phyloP scores from a whole-genome alignment of 2,113 vertebrate genomes.

The Chelonoidis abingdonii region DNA sequence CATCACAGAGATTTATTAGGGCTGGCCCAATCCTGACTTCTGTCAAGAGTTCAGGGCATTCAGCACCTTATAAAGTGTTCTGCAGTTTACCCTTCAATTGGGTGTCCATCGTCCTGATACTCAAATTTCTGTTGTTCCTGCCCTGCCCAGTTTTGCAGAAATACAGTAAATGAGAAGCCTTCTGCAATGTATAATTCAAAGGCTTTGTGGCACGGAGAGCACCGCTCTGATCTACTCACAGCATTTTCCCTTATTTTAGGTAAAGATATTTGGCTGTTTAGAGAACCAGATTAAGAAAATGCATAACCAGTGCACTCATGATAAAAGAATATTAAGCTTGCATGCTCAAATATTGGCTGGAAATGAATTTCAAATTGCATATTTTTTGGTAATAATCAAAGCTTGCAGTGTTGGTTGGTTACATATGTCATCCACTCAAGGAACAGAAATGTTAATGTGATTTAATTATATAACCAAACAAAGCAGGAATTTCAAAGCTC shows the following conservation, averaged over 20 bases:
- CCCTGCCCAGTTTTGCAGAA: background rate
- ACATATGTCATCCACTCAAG: background rate
- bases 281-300: slow-evolving; percentile 36
- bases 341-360: background rate
- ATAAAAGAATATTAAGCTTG: background rate
- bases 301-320: background rate
- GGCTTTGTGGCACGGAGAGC: background rate
- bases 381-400: background rate
- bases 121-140: rapidly evolving
- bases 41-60: background rate
- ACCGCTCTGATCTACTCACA: background rate
- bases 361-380: slow-evolving; percentile 1
- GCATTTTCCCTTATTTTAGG: slow-evolving; percentile 18
- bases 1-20: background rate
- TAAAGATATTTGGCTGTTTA: background rate
- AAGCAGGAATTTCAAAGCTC: background rate
- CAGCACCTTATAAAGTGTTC: background rate
- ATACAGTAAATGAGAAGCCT: background rate
- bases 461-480: background rate
- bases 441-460: slow-evolving; percentile 2
- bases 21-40: background rate
- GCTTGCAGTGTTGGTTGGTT: background rate
- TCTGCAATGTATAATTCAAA: background rate
- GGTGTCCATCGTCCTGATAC: rapidly evolving
- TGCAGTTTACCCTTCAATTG: background rate